Evolutionary conservation across 2,113 vertebrate species (phyloP).

Genomic region (Trichomycterus rosablanca): DNA sequence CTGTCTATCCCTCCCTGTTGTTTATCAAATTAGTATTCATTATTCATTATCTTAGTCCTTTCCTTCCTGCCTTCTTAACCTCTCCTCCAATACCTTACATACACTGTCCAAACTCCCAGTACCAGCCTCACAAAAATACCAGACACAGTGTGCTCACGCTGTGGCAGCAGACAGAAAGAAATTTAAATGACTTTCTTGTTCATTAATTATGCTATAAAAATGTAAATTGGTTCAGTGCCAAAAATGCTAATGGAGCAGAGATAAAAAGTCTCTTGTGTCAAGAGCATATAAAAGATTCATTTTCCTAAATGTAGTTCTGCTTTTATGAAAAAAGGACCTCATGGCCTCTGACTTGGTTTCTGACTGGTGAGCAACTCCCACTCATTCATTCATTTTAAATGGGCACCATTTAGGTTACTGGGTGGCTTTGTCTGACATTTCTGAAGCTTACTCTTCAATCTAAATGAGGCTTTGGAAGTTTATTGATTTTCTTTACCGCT

Average conservation of each 20-base stretch:
- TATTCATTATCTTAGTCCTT: slow-evolving; percentile 39
- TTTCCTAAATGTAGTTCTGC: slow-evolving; percentile 57
- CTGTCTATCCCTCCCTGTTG: slow-evolving; percentile 33
- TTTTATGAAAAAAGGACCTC: slow-evolving; percentile 46
- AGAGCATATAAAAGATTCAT: slow-evolving; percentile 68
- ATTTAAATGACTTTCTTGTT: slow-evolving; percentile 69
- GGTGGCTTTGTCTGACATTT: too few species aligned
- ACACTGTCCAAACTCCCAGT: slow-evolving; percentile 37
- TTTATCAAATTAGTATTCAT: slow-evolving; percentile 40
- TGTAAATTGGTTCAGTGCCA: slow-evolving; percentile 69
- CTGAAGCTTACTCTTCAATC: slow-evolving; percentile 17
- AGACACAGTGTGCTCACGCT: slow-evolving; percentile 55
- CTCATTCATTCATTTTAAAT: slow-evolving; percentile 35
- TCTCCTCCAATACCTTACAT: slow-evolving; percentile 32
- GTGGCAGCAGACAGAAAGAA: slow-evolving; percentile 49
- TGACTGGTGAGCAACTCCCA: too few species aligned
- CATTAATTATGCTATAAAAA: slow-evolving; percentile 79
- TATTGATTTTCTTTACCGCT: slow-evolving; percentile 43
- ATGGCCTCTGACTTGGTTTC: slow-evolving; percentile 37
- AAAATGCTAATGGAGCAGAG: slow-evolving; percentile 71
- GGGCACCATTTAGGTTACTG: background rate
- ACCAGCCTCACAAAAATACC: slow-evolving; percentile 39
- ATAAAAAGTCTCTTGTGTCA: slow-evolving; percentile 68
- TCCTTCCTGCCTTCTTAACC: slow-evolving; percentile 28
- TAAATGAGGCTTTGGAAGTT: slow-evolving; percentile 42